Conservation (phyloP, 2,113 vertebrate genomes). For the Tapirus terrestris region DNA sequence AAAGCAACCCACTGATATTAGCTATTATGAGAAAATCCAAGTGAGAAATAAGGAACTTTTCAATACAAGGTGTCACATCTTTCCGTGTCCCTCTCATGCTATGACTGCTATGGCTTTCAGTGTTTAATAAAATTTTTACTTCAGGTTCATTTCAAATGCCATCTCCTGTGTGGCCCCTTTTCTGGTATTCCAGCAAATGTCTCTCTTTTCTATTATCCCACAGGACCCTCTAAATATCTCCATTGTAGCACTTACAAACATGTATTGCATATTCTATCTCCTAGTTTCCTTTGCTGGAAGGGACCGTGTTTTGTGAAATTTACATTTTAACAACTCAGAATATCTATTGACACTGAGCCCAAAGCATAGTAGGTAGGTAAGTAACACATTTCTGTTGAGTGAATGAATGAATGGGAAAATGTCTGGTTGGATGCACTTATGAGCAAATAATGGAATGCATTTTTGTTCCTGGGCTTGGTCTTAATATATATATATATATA, state of each 20-base stretch:
- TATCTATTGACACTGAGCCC: not conserved
- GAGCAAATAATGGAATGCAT: not conserved
- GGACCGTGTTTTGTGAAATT: not conserved
- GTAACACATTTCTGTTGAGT: not conserved
- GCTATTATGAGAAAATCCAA: constrained; percentile 8
- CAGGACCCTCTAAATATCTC: not conserved
- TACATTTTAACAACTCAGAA: not conserved
- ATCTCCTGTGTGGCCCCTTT: not conserved
- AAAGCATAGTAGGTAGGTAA: not conserved
- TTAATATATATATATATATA: not conserved
- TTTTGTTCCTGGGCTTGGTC: not conserved
- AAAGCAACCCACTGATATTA: not conserved
- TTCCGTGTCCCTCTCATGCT: not conserved
- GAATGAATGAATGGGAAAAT: not conserved
- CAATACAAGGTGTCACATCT: not conserved
- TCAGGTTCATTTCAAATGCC: not conserved
- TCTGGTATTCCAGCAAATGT: not conserved
- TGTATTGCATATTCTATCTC: not conserved
- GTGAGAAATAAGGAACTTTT: not conserved
- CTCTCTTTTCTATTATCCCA: not conserved
- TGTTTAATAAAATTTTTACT: not conserved
- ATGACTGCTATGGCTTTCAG: no score
- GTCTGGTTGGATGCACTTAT: not conserved
- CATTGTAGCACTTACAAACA: not conserved
- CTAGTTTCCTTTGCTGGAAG: not conserved